Conservation (phyloP, 2,113 vertebrate genomes). For the Dryoscopus gambensis region DNA sequence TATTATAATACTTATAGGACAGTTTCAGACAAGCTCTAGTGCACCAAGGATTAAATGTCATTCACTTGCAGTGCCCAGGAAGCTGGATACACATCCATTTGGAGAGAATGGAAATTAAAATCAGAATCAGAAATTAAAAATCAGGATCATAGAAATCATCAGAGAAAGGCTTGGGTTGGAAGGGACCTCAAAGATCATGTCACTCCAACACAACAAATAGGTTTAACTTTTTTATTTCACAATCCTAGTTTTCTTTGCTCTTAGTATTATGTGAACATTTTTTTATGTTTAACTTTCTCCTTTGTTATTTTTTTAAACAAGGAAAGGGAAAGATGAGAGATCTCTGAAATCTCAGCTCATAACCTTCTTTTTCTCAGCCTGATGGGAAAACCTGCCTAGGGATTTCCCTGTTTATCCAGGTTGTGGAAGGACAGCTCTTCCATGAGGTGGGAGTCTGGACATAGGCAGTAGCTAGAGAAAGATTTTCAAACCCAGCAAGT, state of each 20-base stretch:
- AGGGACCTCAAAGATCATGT: not conserved
- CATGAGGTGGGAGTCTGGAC: not conserved
- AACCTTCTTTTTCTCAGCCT: not conserved
- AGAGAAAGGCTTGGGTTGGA: not conserved
- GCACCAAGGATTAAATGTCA: slow-evolving; percentile 39
- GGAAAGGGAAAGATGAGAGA: not conserved
- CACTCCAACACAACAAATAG: not conserved
- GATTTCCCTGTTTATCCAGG: not conserved
- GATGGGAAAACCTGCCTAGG: not conserved
- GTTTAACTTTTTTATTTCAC: not conserved
- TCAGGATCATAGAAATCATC: not conserved
- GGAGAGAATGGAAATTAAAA: not conserved
- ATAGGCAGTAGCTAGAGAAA: not conserved
- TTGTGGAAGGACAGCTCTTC: not conserved
- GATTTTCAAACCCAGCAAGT: not conserved
- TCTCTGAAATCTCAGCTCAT: not conserved
- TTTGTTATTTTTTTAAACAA: not conserved
- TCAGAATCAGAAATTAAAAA: not conserved
- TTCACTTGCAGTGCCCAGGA: not conserved
- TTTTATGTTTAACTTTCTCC: not conserved
- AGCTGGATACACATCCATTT: not conserved
- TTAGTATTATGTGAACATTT: not conserved
- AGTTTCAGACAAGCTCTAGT: slow-evolving; percentile 37
- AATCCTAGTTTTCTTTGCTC: not conserved
- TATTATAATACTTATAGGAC: slow-evolving; percentile 27